Conservation (phyloP, 2,113 vertebrate genomes). For the Progne subis region DNA sequence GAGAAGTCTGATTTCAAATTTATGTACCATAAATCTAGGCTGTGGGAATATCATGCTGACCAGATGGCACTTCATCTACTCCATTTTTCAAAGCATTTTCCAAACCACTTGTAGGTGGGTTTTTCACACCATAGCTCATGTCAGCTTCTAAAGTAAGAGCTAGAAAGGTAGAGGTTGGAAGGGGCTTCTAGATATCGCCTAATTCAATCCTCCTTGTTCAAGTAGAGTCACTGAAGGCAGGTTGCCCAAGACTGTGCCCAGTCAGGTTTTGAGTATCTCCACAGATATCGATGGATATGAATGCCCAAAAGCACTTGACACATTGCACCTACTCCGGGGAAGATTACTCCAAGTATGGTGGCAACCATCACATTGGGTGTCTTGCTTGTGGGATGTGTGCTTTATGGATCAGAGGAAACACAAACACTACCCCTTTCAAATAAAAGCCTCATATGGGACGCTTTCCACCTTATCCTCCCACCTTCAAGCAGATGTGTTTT, state of each 20-base stretch:
- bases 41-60: background rate
- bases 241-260: background rate
- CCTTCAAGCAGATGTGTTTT: background rate
- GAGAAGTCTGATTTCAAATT: constrained; percentile 40
- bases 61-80: background rate
- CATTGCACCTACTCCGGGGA: background rate
- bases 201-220: background rate
- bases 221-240: fast-evolving
- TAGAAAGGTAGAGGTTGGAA: background rate
- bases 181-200: fast-evolving
- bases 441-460: background rate
- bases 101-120: background rate
- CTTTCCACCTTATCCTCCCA: background rate
- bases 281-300: background rate
- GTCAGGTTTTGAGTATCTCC: background rate
- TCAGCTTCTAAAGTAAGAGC: background rate
- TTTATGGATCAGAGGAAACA: background rate
- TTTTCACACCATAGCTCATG: background rate
- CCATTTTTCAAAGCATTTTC: background rate
- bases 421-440: background rate
- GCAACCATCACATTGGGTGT: fast-evolving
- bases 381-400: background rate
- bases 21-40: background rate
- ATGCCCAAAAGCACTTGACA: background rate
- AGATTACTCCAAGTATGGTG: background rate